Evolutionary conservation across 1,140 invertebrate species (phyloP).

Genomic region (Geopemphigus sp.): DNA sequence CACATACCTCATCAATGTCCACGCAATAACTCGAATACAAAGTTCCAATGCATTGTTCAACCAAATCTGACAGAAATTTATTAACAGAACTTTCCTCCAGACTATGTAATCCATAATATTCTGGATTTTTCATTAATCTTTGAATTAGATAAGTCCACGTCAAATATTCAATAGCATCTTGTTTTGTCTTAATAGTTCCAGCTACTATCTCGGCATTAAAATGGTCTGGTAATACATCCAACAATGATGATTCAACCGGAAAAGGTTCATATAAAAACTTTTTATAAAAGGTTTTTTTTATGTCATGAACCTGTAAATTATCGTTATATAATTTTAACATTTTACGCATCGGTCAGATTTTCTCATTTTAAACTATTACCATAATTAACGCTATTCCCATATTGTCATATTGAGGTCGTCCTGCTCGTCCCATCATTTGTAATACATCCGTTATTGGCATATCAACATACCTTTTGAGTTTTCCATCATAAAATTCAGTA

Average conservation of each 20-base stretch:
- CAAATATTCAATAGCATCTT: constrained; percentile 94
- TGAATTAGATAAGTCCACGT: constrained; percentile 98
- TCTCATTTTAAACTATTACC: constrained; percentile 55
- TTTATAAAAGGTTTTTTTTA: constrained; percentile 99
- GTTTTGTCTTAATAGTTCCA: constrained; percentile 85
- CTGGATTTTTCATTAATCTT: constrained; percentile 86
- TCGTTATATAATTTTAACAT: neutral
- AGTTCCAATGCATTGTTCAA: constrained; percentile 73
- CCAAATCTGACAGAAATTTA: constrained; percentile 69
- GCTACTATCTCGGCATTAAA: constrained; percentile 90
- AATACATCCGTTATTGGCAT: constrained; percentile 99
- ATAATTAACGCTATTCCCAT: constrained; percentile 94
- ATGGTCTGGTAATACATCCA: constrained; percentile 91
- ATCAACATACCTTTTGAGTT: constrained; percentile 93
- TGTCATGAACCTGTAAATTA: constrained; percentile 74
- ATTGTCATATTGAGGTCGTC: constrained; percentile 93
- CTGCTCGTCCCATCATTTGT: constrained; percentile 99
- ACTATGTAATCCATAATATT: constrained; percentile 82
- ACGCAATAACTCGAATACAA: constrained; percentile 77
- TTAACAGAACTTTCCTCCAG: constrained; percentile 74
- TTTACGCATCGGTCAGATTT: neutral
- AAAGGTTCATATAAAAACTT: constrained; percentile 99
- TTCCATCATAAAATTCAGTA: constrained; percentile 98
- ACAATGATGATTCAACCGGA: constrained; percentile 93
- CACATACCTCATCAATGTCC: constrained; percentile 59